These are phyloP conservation scores for Chascanopsetta lugubris DNA, from an alignment of 2,113 vertebrate genomes.

Conservation along the genomic window DNA sequence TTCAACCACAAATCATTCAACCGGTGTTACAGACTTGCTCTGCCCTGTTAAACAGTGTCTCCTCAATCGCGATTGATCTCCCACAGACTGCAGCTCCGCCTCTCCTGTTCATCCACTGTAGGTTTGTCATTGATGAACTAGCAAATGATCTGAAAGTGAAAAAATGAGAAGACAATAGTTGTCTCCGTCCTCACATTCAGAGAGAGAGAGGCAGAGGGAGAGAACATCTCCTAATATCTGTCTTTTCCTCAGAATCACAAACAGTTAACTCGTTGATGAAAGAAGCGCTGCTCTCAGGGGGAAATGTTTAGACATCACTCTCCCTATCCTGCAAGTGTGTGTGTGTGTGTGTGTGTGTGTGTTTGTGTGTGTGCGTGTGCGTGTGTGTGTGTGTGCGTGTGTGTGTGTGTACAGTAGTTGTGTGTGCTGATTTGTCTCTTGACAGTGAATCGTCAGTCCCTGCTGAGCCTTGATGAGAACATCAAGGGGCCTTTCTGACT, in stretches of 20 bases:
- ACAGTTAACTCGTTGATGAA: conserved; percentile 29
- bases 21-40: not conserved
- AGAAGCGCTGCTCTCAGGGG: conserved; percentile 3
- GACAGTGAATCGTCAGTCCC: conserved; percentile 62
- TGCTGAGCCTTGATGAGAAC: conserved; percentile 64
- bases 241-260: not conserved
- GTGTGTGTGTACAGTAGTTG: conserved; percentile 2
- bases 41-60: not conserved
- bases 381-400: not conserved
- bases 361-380: conserved; percentile 1
- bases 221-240: not conserved
- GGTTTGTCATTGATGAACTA: conserved; percentile 21
- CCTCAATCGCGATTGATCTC: conserved; percentile 3
- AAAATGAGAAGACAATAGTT: conserved; percentile 2
- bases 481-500: conserved; percentile 61
- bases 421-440: conserved; percentile 54
- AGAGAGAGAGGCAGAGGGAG: too few relatives aligned
- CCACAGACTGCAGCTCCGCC: conserved; percentile 2
- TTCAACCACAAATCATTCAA: not conserved
- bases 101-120: conserved; percentile 6
- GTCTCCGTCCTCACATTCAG: not conserved
- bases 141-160: conserved; percentile 10
- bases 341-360: conserved; percentile 14
- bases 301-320: conserved; percentile 40
- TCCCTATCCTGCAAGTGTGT: not conserved